phyloP scores from a whole-genome alignment of 2,113 vertebrate species.

The Tragulus kanchil region DNA sequence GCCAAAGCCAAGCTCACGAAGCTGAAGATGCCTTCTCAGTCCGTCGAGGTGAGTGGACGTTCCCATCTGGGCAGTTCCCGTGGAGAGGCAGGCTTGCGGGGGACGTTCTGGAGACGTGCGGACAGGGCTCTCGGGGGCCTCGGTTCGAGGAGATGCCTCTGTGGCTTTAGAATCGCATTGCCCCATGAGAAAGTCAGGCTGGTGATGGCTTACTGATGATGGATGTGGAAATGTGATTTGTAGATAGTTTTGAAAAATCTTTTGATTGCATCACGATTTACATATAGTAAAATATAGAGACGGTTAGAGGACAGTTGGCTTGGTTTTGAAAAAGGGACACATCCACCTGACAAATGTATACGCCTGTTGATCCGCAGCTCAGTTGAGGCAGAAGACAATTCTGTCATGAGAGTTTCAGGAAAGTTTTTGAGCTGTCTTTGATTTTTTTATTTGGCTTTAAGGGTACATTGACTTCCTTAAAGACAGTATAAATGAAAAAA shows the following conservation, averaged over 20 bases:
- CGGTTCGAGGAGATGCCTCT: not conserved
- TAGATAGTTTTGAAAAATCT: not conserved
- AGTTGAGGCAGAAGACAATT: not conserved
- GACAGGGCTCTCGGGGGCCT: not conserved
- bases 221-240: not conserved
- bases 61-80: not conserved
- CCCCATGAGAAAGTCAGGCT: not conserved
- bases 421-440: conserved; percentile 28
- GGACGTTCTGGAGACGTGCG: not conserved
- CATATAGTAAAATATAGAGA: not conserved
- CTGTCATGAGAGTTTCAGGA: not conserved
- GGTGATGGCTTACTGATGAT: not conserved
- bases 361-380: not conserved
- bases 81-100: not conserved
- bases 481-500: not conserved
- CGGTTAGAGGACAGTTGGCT: not conserved
- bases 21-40: conserved; percentile 89
- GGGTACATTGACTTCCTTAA: not conserved
- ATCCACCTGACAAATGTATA: not conserved
- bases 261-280: not conserved
- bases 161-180: not conserved
- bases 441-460: not conserved
- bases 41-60: conserved; percentile 91
- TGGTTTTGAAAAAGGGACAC: not conserved
- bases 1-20: conserved; percentile 90